A percentile compares a stretch with the other conserved stretches of the same genome.
phyloP scores from a whole-genome alignment of 1,140 invertebrate species.

The Drosophila miranda region DNA sequence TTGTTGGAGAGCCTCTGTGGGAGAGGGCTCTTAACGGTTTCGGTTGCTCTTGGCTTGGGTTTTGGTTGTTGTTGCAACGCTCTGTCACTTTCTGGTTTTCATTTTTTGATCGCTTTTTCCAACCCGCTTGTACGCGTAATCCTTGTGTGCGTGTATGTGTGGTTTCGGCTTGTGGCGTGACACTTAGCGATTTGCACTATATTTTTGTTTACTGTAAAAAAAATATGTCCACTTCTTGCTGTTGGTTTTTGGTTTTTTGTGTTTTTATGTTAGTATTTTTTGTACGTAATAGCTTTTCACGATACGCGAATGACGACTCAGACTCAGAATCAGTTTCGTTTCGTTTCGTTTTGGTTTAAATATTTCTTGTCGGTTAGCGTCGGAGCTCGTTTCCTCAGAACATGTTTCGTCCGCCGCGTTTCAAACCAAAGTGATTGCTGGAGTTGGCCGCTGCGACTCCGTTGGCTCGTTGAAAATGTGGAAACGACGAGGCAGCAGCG shows the following conservation, averaged over 20 bases:
- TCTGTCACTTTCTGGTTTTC: slow-evolving; percentile 78
- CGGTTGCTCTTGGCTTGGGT: slow-evolving; percentile 28
- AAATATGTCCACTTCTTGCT: background rate
- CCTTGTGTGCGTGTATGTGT: slow-evolving; percentile 41
- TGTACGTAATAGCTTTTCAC: slow-evolving; percentile 3
- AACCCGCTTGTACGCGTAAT: slow-evolving; percentile 68
- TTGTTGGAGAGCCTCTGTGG: slow-evolving; percentile 4
- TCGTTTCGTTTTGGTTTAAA: slow-evolving; percentile 14
- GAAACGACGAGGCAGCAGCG: slow-evolving; percentile 57
- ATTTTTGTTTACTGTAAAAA: slow-evolving; percentile 1
- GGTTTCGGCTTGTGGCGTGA: slow-evolving; percentile 9
- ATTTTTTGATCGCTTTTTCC: slow-evolving; percentile 68
- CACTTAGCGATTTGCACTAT: slow-evolving; percentile 47
- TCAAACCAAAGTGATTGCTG: slow-evolving; percentile 79
- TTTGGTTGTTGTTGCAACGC: slow-evolving; percentile 25
- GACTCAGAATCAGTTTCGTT: slow-evolving; percentile 21
- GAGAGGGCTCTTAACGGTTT: slow-evolving; percentile 9
- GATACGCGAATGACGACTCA: slow-evolving; percentile 6
- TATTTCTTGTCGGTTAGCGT: slow-evolving; percentile 22
- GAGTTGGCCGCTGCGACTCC: slow-evolving; percentile 70
- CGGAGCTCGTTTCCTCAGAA: slow-evolving; percentile 77
- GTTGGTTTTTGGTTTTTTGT: background rate
- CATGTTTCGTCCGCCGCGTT: slow-evolving; percentile 81
- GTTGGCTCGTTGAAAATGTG: slow-evolving; percentile 81
- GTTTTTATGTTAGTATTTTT: slow-evolving; percentile 16